Conservation (phyloP, 2,113 vertebrate species). For the Climacteris rufus region DNA sequence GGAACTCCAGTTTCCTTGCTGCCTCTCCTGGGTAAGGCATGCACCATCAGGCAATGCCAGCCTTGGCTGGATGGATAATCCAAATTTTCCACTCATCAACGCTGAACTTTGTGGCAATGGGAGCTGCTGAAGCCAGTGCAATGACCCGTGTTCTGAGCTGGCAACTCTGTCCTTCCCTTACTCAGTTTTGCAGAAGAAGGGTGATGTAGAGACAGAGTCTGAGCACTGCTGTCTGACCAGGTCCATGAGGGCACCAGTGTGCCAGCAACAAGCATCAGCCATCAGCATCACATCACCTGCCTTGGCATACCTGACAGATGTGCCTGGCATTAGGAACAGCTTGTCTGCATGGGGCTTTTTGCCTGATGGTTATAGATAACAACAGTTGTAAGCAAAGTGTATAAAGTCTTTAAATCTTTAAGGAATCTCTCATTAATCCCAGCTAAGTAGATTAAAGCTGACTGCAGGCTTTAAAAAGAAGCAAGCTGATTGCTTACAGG, state of each 20-base stretch:
- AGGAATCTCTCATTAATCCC: conserved; percentile 60
- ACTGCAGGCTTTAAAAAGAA: conserved; percentile 29
- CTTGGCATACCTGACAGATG: neutral
- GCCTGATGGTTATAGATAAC: conserved; percentile 4
- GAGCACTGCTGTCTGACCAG: neutral
- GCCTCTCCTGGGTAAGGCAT: neutral
- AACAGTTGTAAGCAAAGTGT: conserved; percentile 17
- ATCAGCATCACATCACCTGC: neutral
- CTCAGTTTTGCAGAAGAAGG: neutral
- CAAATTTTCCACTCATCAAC: rapidly evolving
- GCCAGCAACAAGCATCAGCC: neutral
- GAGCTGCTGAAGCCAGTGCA: neutral
- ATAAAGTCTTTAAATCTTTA: conserved; percentile 50
- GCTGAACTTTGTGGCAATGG: neutral
- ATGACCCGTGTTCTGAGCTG: neutral
- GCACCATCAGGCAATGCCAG: too few relatives aligned
- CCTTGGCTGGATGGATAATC: neutral
- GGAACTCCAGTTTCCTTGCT: neutral
- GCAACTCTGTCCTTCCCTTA: neutral
- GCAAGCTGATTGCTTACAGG: neutral
- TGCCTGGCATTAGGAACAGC: neutral
- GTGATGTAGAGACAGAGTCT: neutral
- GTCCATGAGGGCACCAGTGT: neutral
- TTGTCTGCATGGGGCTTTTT: neutral
- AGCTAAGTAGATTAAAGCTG: conserved; percentile 48